Conservation (phyloP, 2,888 invertebrate species). For the Heliothis peltigera region DNA sequence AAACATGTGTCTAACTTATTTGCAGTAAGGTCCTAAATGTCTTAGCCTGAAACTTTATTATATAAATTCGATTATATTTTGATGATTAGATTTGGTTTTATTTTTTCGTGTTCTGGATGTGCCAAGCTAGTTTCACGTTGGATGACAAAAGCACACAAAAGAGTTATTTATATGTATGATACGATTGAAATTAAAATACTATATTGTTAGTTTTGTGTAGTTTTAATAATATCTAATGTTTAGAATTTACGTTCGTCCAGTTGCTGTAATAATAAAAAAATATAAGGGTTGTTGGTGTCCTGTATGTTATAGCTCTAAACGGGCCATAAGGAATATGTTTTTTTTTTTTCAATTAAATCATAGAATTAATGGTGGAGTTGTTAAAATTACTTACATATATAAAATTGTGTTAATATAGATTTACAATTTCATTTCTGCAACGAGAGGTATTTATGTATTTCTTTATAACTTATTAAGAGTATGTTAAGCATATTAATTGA, state of each 20-base stretch:
- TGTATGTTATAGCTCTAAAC: constrained; percentile 24
- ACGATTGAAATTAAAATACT: constrained; percentile 41
- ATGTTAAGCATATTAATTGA: neutral
- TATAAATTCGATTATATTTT: no score
- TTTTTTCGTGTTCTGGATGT: neutral
- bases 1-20: no score
- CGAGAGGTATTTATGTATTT: constrained; percentile 1
- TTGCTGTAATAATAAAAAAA: constrained; percentile 41
- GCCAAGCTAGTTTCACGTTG: neutral
- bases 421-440: constrained; percentile 6
- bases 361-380: constrained; percentile 9
- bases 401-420: neutral
- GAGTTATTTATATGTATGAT: neutral
- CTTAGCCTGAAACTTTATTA: no score
- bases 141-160: neutral
- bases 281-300: constrained; percentile 34
- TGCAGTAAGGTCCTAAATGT: no score
- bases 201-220: constrained; percentile 69
- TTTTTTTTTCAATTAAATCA: constrained; percentile 4
- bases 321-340: constrained; percentile 23
- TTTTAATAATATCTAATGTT: constrained; percentile 63
- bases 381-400: constrained; percentile 11
- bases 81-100: no score
- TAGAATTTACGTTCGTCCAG: constrained; percentile 63
- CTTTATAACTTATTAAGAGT: neutral